These are phyloP conservation scores for Zaprionus ornatus DNA, from an alignment of 1,140 invertebrate genomes.

Conservation along the genomic window DNA sequence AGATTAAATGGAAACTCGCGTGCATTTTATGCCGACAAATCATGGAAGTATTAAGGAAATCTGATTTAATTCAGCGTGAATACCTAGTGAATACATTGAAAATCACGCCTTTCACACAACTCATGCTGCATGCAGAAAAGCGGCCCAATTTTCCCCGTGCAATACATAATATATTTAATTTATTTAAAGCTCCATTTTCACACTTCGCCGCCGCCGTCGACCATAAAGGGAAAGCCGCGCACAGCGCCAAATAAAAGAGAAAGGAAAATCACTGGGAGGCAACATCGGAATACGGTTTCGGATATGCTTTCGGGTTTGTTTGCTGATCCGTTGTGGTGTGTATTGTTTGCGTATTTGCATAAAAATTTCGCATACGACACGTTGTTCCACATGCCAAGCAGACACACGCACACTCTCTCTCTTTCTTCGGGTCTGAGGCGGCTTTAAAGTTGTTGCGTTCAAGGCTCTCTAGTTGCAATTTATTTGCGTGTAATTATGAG, in stretches of 20 bases:
- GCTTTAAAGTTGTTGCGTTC: constrained; percentile 54
- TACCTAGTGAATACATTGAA: constrained; percentile 2
- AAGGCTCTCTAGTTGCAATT: constrained; percentile 55
- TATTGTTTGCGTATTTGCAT: constrained; percentile 72
- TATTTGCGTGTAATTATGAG: constrained; percentile 63
- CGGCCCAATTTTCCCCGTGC: constrained; percentile 25
- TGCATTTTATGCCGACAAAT: neutral
- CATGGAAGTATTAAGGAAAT: constrained; percentile 3
- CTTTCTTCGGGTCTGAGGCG: neutral
- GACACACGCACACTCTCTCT: no score
- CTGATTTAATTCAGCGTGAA: constrained; percentile 19
- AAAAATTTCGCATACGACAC: constrained; percentile 69
- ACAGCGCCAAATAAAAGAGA: constrained; percentile 9
- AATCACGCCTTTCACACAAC: constrained; percentile 33
- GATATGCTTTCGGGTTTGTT: constrained; percentile 55
- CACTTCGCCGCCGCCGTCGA: constrained; percentile 54
- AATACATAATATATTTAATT: constrained; percentile 65
- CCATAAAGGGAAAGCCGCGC: constrained; percentile 29
- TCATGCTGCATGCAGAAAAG: constrained; percentile 9
- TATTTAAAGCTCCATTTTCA: constrained; percentile 75
- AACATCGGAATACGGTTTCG: constrained; percentile 30
- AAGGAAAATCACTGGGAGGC: constrained; percentile 33
- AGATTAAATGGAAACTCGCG: neutral
- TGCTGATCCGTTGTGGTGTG: constrained; percentile 54
- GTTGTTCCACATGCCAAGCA: constrained; percentile 5